Base-by-base conservation (phyloP, 2,797 vertebrate species). In the Lepilemur septentrionalis region DNA sequence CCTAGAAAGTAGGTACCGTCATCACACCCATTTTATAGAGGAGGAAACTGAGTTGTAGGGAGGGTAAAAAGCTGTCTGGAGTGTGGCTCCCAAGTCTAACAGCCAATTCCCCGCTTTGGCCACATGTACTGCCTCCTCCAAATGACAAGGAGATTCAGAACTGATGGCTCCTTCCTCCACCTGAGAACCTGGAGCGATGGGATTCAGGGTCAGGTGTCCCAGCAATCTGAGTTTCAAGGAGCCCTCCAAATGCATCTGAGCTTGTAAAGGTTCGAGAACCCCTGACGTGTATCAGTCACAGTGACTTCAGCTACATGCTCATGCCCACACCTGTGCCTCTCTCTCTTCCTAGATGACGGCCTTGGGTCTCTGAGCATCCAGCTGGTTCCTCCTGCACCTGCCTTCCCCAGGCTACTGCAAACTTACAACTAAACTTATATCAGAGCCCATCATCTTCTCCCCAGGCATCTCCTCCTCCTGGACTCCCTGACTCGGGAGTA, bases 391-490 rank as follows among this genome's bases (percentile, higher is more conserved):
- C 28, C 52, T 41, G 9, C 25, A 12, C n/a, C 63, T 41, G 18
- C 25, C 48, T 41, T 30, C 25, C 55, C 81, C 28, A 22, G 50
- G 12, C 32, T 13, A 5, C 48, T 3, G 18, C 15, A 11, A 61
- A 50, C 81, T 46, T 32, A 28, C 0, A 1, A 17, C 41, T 18
- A 11, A 4, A 73, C 15, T 28, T 15, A 7, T 2, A 5, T 18
- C 30, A 4, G 30, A 46, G 25, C 28, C 28, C 2, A 0, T 7
- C 2, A 0, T 2, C 59, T 15, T 63, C 67, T 75, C n/a, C 43
- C 17, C 38, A 38, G 22, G 18, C 55, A 55, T 20, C 1, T n/a
- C 13, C 23, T 55, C 25, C 30, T 80, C 32, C 55, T 18, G 20
- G 4, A 6, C 18, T 20, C 28, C 59, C 61, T 5, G 3, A 43